Percentiles rank a stretch among this genome's conserved stretches.
These are phyloP conservation scores for Ochropleura leucogaster DNA, from an alignment of 2,888 invertebrate species.

Conservation along the genomic window DNA sequence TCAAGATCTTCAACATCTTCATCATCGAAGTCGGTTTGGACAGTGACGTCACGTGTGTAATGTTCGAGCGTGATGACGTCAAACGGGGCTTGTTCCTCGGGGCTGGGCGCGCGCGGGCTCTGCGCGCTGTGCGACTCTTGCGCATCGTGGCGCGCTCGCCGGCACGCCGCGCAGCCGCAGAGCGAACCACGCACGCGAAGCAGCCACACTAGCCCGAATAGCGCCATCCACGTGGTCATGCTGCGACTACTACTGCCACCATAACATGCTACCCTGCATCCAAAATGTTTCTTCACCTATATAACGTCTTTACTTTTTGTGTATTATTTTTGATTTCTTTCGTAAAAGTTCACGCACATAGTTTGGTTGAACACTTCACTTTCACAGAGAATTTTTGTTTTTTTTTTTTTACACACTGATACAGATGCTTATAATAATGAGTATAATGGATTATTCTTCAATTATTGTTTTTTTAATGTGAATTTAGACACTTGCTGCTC, in stretches of 20 bases:
- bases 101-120: slow-evolving; percentile 75
- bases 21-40: slow-evolving; percentile 89
- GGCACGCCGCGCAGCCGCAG: slow-evolving; percentile 94
- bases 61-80: slow-evolving; percentile 87
- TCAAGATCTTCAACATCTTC: slow-evolving; percentile 86
- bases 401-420: slow-evolving; percentile 10
- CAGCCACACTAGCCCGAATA: slow-evolving; percentile 96
- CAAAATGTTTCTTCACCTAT: slow-evolving; percentile 54
- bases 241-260: slow-evolving; percentile 78
- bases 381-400: neutral
- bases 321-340: neutral
- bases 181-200: slow-evolving; percentile 95
- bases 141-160: slow-evolving; percentile 86
- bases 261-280: slow-evolving; percentile 74
- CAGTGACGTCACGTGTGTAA: slow-evolving; percentile 88
- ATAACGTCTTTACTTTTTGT: neutral
- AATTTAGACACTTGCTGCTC: slow-evolving; percentile 31
- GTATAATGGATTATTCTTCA: neutral
- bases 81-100: slow-evolving; percentile 82
- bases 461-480: neutral
- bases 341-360: slow-evolving; percentile 10
- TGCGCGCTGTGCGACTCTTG: slow-evolving; percentile 77
- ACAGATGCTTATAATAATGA: slow-evolving; percentile 1
- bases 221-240: slow-evolving; percentile 93
- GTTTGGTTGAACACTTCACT: slow-evolving; percentile 33